Evolutionary conservation across 1,140 invertebrate genomes (phyloP).

Genomic region (Galendromus occidentalis): DNA sequence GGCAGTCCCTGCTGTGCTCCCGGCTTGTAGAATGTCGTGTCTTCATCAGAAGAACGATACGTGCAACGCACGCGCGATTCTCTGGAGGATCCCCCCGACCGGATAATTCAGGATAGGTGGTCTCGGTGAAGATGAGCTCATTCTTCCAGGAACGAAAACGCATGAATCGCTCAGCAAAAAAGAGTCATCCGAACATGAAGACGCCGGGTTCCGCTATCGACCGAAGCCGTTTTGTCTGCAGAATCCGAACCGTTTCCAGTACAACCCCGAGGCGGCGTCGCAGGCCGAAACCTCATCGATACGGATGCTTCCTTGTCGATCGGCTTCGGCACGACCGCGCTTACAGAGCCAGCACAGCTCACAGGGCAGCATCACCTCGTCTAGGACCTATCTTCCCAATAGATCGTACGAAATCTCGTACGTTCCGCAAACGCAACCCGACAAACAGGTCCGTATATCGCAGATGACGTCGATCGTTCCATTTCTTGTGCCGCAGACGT

Average conservation of each 20-base stretch:
- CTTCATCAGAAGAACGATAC: too few species aligned
- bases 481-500: not conserved
- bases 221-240: conserved; percentile 7
- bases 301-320: not conserved
- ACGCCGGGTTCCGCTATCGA: conserved; percentile 5
- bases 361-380: conserved; percentile 2
- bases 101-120: too few species aligned
- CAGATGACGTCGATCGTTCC: not conserved
- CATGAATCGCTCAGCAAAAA: conserved; percentile 10
- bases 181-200: conserved; percentile 1
- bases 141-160: not conserved
- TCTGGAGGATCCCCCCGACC: too few species aligned
- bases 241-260: conserved; percentile 8
- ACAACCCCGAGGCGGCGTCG: conserved; percentile 1
- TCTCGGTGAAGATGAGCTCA: too few species aligned
- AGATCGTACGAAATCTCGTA: not conserved
- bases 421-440: not conserved
- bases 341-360: conserved; percentile 7
- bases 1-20: not conserved
- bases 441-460: not conserved
- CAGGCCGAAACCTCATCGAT: conserved; percentile 3
- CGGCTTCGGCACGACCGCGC: not conserved
- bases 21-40: too few species aligned
- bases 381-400: not conserved
- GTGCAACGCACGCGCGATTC: too few species aligned